Evolutionary conservation across 2,113 vertebrate species (phyloP).

Genomic region (Brachypodius melanocephalos): DNA sequence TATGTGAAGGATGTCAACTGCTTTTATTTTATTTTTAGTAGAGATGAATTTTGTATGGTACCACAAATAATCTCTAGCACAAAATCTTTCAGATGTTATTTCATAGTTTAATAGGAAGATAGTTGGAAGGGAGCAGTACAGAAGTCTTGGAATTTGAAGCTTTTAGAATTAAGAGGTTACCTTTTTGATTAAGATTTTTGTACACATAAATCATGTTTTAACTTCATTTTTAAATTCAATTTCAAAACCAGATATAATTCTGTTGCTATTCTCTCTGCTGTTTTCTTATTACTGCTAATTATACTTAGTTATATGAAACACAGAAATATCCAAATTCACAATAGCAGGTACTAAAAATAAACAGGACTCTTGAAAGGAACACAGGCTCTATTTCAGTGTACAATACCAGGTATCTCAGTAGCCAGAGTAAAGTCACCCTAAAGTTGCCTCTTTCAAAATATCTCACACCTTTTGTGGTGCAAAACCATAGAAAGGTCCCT

Average conservation of each 20-base stretch:
- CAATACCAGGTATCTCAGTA: neutral
- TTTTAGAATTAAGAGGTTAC: neutral
- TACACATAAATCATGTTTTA: neutral
- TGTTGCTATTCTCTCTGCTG: neutral
- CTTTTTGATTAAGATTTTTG: neutral
- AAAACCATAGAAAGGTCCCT: neutral
- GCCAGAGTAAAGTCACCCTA: neutral
- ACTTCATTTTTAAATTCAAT: neutral
- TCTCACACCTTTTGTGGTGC: neutral
- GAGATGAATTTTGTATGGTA: neutral
- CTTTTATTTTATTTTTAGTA: conserved; percentile 62
- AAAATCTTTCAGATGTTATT: conserved; percentile 10
- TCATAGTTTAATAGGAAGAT: neutral
- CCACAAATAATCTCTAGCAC: neutral
- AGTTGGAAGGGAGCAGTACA: neutral
- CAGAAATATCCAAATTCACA: neutral
- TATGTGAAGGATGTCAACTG: conserved; percentile 29
- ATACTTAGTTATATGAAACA: neutral
- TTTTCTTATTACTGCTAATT: neutral
- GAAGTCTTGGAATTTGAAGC: neutral
- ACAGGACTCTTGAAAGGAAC: neutral
- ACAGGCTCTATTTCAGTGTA: neutral
- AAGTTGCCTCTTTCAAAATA: neutral
- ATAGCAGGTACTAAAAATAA: neutral
- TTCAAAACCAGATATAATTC: neutral